Percentiles rank a stretch among this genome's conserved stretches.
phyloP scores from a whole-genome alignment of 2,797 vertebrate genomes.

The Microtus californicus region DNA sequence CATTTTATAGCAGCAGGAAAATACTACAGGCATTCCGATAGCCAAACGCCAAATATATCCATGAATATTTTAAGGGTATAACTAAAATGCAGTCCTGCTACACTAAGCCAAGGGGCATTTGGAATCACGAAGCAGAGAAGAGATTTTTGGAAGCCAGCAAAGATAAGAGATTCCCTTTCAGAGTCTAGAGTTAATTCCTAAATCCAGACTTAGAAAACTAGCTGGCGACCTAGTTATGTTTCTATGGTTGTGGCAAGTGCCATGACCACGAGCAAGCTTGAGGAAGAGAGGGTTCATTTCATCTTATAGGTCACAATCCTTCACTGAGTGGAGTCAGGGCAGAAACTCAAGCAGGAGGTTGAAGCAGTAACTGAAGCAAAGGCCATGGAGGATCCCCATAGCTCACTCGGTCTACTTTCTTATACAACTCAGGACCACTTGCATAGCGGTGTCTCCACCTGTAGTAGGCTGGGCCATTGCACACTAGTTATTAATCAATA shows the following conservation, averaged over 20 bases:
- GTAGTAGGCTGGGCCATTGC: no score
- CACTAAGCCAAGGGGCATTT: background rate
- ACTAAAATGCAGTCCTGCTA: background rate
- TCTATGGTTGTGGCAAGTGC: background rate
- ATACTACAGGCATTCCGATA: background rate
- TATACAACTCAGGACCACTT: background rate
- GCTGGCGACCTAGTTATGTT: background rate
- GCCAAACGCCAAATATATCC: conserved; percentile 34
- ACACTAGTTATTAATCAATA: background rate
- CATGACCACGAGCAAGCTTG: background rate
- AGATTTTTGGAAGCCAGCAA: background rate
- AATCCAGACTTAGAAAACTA: conserved; percentile 45
- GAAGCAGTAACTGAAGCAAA: background rate
- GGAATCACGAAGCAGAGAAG: background rate
- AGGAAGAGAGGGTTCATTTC: background rate
- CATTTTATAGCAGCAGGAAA: background rate
- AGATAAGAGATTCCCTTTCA: background rate
- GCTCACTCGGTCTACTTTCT: background rate
- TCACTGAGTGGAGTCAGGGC: background rate
- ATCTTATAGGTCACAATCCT: background rate
- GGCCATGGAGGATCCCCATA: background rate
- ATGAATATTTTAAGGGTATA: conserved; percentile 14
- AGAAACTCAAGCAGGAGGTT: background rate
- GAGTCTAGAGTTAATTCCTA: background rate
- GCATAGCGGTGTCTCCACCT: no score